Evolutionary conservation across 2,113 vertebrate species (phyloP).

Genomic region (Sinosuthora webbiana): DNA sequence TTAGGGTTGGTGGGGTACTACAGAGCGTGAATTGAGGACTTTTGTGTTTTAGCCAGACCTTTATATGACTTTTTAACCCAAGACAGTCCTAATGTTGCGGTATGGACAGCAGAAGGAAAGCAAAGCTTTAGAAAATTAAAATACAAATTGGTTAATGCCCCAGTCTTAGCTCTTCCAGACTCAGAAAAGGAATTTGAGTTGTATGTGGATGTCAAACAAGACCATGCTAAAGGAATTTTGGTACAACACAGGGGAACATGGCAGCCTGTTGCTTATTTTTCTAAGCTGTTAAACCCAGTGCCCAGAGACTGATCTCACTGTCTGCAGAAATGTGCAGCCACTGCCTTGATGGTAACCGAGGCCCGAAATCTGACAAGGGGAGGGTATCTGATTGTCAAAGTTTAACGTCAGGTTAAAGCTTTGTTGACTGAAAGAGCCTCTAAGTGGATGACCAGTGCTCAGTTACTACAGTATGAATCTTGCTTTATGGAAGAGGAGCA

Average conservation of each 20-base stretch:
- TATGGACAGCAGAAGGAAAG: background rate
- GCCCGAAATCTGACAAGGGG: background rate
- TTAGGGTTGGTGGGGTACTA: background rate
- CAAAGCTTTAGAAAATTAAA: background rate
- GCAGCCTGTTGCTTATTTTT: background rate
- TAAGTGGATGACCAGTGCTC: background rate
- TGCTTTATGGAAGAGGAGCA: background rate
- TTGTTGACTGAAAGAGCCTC: background rate
- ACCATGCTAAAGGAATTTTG: background rate
- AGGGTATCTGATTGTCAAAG: background rate
- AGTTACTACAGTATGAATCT: background rate
- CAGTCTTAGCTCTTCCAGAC: background rate
- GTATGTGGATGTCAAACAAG: background rate
- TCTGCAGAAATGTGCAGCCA: background rate
- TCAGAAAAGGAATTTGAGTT: background rate
- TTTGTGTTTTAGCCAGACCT: background rate
- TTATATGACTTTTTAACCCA: background rate
- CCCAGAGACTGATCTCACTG: background rate
- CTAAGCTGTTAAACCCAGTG: background rate
- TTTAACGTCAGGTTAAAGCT: background rate
- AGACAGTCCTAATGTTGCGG: background rate
- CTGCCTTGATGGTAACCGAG: background rate
- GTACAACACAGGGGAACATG: background rate
- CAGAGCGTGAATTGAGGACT: background rate
- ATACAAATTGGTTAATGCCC: background rate